phyloP scores from a whole-genome alignment of 2,797 vertebrate genomes.

The Trachops cirrhosus region DNA sequence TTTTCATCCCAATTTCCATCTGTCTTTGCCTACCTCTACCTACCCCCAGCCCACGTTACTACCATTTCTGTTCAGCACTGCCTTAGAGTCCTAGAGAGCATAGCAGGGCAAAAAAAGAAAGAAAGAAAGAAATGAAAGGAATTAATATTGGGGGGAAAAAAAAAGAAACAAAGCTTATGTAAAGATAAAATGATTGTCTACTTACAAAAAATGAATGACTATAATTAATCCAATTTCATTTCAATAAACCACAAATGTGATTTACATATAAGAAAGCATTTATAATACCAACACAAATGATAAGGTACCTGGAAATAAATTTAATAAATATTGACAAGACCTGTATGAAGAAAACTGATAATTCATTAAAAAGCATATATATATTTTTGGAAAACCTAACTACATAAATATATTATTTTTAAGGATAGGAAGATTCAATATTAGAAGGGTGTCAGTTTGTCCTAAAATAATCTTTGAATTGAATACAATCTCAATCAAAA shows the following conservation, averaged over 20 bases:
- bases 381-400: background rate
- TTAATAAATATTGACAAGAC: background rate
- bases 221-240: background rate
- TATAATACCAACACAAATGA: no score
- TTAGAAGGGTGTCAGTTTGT: background rate
- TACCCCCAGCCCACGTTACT: background rate
- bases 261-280: background rate
- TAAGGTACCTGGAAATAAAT: no score
- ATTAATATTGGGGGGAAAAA: background rate
- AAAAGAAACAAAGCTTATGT: background rate
- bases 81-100: background rate
- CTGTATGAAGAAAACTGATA: background rate
- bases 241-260: background rate
- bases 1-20: background rate
- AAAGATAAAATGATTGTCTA: background rate
- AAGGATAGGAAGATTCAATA: background rate
- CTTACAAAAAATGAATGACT: background rate
- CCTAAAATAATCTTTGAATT: background rate
- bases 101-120: background rate
- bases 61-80: background rate
- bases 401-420: background rate
- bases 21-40: background rate
- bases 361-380: background rate
- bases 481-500: background rate
- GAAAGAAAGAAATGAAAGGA: background rate